These are phyloP conservation scores for Pangasius krempfi DNA, from an alignment of 2,797 vertebrate genomes.

Conservation along the genomic window DNA sequence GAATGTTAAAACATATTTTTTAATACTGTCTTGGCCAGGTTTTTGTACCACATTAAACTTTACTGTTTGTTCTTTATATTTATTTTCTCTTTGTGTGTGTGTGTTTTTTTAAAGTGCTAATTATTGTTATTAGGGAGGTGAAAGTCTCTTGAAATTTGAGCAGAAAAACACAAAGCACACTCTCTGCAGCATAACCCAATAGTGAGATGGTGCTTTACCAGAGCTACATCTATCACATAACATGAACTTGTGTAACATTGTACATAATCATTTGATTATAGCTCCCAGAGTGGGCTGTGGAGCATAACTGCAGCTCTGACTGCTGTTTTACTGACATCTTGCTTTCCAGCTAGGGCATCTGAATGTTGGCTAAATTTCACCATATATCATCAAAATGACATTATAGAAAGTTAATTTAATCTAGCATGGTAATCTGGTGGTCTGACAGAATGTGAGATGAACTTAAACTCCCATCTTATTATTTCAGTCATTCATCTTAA, in stretches of 20 bases:
- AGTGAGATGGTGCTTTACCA: background rate
- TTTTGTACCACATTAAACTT: background rate
- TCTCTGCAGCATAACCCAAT: background rate
- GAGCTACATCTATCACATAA: background rate
- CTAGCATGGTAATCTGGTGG: background rate
- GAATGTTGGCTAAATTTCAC: background rate
- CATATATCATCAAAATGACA: background rate
- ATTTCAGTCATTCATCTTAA: background rate
- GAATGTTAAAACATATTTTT: background rate
- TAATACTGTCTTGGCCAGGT: background rate
- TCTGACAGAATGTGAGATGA: background rate
- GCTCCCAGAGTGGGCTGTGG: background rate
- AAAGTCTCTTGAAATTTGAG: background rate
- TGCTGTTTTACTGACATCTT: background rate
- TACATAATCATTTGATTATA: constrained; percentile 1
- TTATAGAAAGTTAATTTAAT: background rate
- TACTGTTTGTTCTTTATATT: background rate
- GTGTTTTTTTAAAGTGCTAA: background rate
- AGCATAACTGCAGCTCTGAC: background rate
- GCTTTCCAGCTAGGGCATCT: background rate
- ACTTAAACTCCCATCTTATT: background rate
- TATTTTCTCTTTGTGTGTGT: background rate
- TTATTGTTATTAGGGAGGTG: background rate
- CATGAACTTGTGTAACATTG: constrained; percentile 16
- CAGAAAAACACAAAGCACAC: background rate